A percentile compares a stretch with the other conserved stretches of the same genome.
Evolutionary conservation across 2,113 vertebrate species (phyloP).

Genomic region (Vireo altiloquus): DNA sequence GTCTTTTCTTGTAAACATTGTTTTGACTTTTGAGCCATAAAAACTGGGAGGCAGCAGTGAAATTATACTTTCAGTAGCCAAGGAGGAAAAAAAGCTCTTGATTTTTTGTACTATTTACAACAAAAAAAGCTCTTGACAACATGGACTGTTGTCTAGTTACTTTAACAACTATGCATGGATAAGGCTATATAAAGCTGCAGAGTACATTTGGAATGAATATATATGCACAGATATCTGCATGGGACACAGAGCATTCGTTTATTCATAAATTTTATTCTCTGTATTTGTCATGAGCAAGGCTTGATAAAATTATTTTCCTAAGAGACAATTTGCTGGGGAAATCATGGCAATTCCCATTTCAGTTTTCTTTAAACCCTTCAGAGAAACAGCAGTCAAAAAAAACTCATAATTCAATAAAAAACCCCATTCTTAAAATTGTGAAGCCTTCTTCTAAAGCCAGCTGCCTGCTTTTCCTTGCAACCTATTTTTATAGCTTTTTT

Average conservation of each 20-base stretch:
- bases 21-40: constrained; percentile 23
- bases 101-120: too few relatives aligned
- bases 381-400: background rate
- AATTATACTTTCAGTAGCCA: constrained; percentile 10
- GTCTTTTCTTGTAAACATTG: background rate
- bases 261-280: background rate
- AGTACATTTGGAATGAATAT: constrained; percentile 25
- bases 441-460: background rate
- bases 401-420: background rate
- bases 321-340: background rate
- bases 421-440: background rate
- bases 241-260: background rate
- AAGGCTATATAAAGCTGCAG: background rate
- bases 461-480: background rate
- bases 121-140: too few relatives aligned
- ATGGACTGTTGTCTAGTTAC: constrained; percentile 9
- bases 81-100: background rate
- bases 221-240: background rate
- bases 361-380: background rate
- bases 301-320: background rate
- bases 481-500: background rate
- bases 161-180: background rate
- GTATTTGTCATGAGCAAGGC: background rate
- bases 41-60: constrained; percentile 3
- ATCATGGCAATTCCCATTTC: background rate